phyloP scores from a whole-genome alignment of 2,888 invertebrate species.

The Sinhomidia bicolor region DNA sequence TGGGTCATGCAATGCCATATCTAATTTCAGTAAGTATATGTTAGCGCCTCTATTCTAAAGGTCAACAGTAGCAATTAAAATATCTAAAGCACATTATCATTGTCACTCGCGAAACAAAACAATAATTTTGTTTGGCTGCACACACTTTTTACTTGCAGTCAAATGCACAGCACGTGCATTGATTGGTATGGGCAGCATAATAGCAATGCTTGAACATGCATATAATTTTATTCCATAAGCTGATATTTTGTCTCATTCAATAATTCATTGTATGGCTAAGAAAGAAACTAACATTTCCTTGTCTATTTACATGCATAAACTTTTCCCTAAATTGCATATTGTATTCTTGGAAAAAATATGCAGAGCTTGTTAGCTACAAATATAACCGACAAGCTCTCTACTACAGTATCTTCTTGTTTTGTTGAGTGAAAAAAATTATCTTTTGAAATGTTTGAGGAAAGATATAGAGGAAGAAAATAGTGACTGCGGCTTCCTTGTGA shows the following conservation, averaged over 20 bases:
- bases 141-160: too few relatives aligned
- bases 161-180: too few relatives aligned
- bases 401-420: too few relatives aligned
- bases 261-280: too few relatives aligned
- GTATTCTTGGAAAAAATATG: too few relatives aligned
- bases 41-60: constrained; percentile 31
- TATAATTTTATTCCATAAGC: not conserved
- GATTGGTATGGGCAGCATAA: too few relatives aligned
- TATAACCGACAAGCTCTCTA: too few relatives aligned
- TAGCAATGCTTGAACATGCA: not conserved
- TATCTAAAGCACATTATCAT: constrained; percentile 3
- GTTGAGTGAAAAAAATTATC: not conserved
- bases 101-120: constrained; percentile 8
- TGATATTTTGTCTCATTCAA: too few relatives aligned
- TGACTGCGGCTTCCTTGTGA: not conserved
- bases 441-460: not conserved
- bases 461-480: not conserved
- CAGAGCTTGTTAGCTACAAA: too few relatives aligned
- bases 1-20: constrained; percentile 62
- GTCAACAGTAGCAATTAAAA: constrained; percentile 51
- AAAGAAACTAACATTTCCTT: too few relatives aligned
- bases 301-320: constrained; percentile 8
- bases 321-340: too few relatives aligned
- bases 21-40: constrained; percentile 57
- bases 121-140: not conserved